Conservation (phyloP, 2,113 vertebrate genomes). For the Hemicordylus capensis region DNA sequence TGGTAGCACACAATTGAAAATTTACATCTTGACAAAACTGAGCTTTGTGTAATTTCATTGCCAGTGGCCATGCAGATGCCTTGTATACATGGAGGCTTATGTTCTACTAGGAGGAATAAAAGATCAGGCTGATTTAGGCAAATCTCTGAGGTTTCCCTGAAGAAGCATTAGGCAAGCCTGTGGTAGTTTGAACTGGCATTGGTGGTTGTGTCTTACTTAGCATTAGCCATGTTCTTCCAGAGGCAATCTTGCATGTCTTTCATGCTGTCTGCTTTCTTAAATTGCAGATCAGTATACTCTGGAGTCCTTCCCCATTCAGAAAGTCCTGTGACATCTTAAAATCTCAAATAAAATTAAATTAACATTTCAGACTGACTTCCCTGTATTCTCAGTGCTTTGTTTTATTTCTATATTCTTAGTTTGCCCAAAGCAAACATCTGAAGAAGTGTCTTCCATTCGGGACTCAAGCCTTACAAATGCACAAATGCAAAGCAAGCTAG, state of each 20-base stretch:
- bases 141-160: neutral
- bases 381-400: slow-evolving; percentile 63
- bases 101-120: neutral
- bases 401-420: slow-evolving; percentile 73
- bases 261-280: neutral
- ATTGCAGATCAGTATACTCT: neutral
- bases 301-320: neutral
- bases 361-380: neutral
- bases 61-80: neutral
- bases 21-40: neutral
- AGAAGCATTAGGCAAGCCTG: neutral
- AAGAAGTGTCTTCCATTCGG: slow-evolving; percentile 80
- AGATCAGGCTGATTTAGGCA: neutral
- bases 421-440: slow-evolving; percentile 80
- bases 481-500: slow-evolving; percentile 82
- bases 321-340: neutral
- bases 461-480: slow-evolving; percentile 78
- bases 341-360: slow-evolving; percentile 10
- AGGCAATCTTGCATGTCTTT: neutral
- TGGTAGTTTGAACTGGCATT: neutral
- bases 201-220: neutral
- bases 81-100: neutral
- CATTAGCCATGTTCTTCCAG: neutral
- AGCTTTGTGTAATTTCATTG: neutral
- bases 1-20: slow-evolving; percentile 8